phyloP scores from a whole-genome alignment of 1,140 invertebrate species.

The Daktulosphaira vitifoliae region DNA sequence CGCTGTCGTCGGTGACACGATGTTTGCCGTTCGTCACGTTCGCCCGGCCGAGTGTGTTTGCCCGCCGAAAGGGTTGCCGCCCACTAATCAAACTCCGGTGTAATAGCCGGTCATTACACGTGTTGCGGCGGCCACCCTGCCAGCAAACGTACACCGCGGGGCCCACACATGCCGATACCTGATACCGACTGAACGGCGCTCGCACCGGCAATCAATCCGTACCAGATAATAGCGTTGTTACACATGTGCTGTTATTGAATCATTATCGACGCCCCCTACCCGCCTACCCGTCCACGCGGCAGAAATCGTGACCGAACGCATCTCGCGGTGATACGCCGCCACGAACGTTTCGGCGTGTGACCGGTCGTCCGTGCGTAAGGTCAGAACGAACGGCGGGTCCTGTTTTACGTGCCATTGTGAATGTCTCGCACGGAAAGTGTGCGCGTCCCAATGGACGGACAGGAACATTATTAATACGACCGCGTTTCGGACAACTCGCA shows the following conservation, averaged over 20 bases:
- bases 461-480: too few relatives aligned
- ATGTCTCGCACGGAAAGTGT: too few relatives aligned
- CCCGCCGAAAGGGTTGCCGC: slow-evolving; percentile 17
- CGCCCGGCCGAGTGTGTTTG: not conserved
- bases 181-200: too few relatives aligned
- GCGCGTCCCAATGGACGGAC: too few relatives aligned
- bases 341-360: too few relatives aligned
- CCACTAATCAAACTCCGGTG: slow-evolving; percentile 26
- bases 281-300: too few relatives aligned
- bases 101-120: slow-evolving; percentile 32
- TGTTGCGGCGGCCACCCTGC: slow-evolving; percentile 29
- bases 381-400: too few relatives aligned
- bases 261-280: slow-evolving; percentile 6
- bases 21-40: not conserved
- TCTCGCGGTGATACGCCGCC: too few relatives aligned
- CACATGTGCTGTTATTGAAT: slow-evolving; percentile 9
- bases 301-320: too few relatives aligned
- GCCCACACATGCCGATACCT: slow-evolving; percentile 23
- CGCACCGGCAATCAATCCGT: not conserved
- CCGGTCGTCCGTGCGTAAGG: too few relatives aligned
- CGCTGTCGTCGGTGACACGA: not conserved
- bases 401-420: too few relatives aligned
- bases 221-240: not conserved
- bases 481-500: too few relatives aligned
- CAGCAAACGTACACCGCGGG: slow-evolving; percentile 2